Percentiles rank a stretch among this genome's conserved stretches.
phyloP scores from a whole-genome alignment of 2,888 invertebrate genomes.

The Merodon equestris region DNA sequence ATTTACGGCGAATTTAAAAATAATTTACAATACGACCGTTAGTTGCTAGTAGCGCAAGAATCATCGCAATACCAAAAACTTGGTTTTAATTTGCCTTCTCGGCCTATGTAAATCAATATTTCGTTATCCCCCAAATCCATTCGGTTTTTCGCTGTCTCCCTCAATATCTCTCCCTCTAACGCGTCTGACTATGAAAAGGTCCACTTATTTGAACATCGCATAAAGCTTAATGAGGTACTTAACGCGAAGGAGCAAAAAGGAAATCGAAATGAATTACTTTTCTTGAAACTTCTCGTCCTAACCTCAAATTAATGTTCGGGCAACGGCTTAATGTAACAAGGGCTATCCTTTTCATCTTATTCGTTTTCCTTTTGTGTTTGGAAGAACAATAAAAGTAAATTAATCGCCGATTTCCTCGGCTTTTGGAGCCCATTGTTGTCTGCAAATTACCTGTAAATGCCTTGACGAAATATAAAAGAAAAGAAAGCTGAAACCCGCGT shows the following conservation, averaged over 20 bases:
- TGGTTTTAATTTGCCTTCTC: no score
- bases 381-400: conserved; percentile 57
- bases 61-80: no score
- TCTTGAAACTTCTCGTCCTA: background rate
- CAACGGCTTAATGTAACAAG: conserved; percentile 31
- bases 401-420: conserved; percentile 40
- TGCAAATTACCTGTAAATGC: conserved; percentile 26
- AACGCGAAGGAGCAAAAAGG: conserved; percentile 9
- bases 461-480: conserved; percentile 33
- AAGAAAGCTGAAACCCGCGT: conserved; percentile 2
- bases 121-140: background rate
- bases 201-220: conserved; percentile 20
- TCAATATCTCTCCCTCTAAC: background rate
- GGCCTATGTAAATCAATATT: no score
- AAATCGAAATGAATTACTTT: conserved; percentile 45
- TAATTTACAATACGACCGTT: no score
- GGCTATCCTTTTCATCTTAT: conserved; percentile 31
- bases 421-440: conserved; percentile 5
- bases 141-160: background rate
- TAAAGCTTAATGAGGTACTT: conserved; percentile 25
- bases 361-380: conserved; percentile 8
- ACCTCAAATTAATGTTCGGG: conserved; percentile 25
- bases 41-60: no score
- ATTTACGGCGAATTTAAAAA: no score
- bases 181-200: background rate